Percentiles rank a stretch among this genome's conserved stretches.
phyloP scores from a whole-genome alignment of 2,888 invertebrate genomes.

The Eupithecia abbreviata region DNA sequence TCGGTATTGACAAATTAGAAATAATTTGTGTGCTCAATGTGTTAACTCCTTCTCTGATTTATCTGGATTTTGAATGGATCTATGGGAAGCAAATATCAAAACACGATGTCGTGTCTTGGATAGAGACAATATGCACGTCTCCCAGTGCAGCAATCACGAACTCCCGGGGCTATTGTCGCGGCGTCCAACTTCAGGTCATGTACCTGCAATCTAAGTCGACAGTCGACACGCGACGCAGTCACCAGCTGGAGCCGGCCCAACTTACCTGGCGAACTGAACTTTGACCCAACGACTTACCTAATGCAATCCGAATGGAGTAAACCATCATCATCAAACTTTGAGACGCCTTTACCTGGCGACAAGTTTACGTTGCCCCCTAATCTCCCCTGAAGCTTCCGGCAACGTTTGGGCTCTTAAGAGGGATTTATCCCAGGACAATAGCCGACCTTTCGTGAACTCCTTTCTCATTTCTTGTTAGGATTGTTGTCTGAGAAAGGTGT shows the following conservation, averaged over 20 bases:
- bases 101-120: background rate
- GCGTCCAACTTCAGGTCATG: background rate
- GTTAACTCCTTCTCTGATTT: background rate
- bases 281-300: constrained; percentile 9
- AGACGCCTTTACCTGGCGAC: background rate
- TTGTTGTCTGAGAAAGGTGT: constrained; percentile 5
- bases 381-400: background rate
- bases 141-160: background rate
- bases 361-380: background rate
- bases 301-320: background rate
- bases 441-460: constrained; percentile 9
- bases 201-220: constrained; percentile 17
- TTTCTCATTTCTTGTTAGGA: background rate
- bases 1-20: background rate
- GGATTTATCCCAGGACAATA: constrained; percentile 6
- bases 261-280: constrained; percentile 11
- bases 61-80: background rate
- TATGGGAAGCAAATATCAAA: background rate
- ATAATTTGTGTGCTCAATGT: background rate
- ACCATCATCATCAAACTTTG: background rate
- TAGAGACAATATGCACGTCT: background rate
- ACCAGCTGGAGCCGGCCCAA: constrained; percentile 8
- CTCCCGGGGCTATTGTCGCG: background rate
- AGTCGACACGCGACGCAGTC: constrained; percentile 18
- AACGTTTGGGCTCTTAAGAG: constrained; percentile 5